Evolutionary conservation across 2,888 invertebrate genomes (phyloP).

Genomic region (Thelaira solivaga): DNA sequence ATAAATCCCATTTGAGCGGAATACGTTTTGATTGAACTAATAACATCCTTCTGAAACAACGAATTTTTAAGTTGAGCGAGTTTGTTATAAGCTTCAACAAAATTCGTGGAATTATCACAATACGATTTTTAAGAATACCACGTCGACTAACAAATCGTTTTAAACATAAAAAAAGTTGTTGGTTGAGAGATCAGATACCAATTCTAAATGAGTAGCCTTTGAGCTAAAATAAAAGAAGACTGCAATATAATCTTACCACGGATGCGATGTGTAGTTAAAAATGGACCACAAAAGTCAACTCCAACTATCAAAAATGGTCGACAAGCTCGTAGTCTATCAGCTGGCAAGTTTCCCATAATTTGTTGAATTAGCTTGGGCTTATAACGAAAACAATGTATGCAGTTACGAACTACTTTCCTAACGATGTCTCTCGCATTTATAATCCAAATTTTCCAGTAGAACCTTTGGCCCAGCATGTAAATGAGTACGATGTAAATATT

Average conservation of each 20-base stretch:
- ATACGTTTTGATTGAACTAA: neutral
- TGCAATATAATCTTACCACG: constrained; percentile 22
- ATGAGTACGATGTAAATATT: constrained; percentile 23
- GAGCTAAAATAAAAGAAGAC: constrained; percentile 30
- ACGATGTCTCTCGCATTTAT: constrained; percentile 33
- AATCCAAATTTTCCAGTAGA: constrained; percentile 48
- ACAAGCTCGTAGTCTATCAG: too few relatives aligned
- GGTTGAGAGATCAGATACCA: too few relatives aligned
- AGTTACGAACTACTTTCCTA: constrained; percentile 37
- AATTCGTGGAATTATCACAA: neutral
- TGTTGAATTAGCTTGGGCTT: too few relatives aligned
- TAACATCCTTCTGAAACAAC: neutral
- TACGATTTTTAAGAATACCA: neutral
- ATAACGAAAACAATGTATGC: constrained; percentile 1
- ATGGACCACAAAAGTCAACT: constrained; percentile 44
- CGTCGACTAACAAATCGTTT: too few relatives aligned
- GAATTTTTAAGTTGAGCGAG: neutral
- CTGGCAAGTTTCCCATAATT: too few relatives aligned
- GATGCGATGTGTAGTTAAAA: constrained; percentile 48
- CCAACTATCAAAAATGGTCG: constrained; percentile 52
- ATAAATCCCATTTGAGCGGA: neutral
- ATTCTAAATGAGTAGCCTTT: constrained; percentile 23
- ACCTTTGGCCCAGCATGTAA: constrained; percentile 47
- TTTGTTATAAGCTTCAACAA: neutral
- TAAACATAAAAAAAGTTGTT: too few relatives aligned